Conservation (phyloP, 2,113 vertebrate species). For the Pampusana beccarii region DNA sequence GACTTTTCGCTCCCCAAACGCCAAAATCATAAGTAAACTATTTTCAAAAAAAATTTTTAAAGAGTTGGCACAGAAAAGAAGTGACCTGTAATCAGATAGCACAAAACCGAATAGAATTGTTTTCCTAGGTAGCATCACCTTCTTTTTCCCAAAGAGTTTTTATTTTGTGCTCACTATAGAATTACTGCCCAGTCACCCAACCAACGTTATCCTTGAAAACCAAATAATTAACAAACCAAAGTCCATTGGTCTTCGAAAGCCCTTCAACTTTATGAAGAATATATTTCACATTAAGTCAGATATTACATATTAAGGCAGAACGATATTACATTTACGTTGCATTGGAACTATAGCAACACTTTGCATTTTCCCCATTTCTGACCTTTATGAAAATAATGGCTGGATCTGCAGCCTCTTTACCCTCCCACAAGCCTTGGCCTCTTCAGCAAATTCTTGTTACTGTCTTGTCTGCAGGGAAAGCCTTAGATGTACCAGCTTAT, state of each 20-base stretch:
- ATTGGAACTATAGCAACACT: background rate
- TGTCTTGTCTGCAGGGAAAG: background rate
- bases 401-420: background rate
- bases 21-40: background rate
- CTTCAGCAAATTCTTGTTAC: background rate
- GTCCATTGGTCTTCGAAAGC: background rate
- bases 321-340: rapidly evolving
- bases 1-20: background rate
- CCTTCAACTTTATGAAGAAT: background rate
- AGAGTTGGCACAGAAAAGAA: background rate
- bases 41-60: background rate
- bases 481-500: constrained; percentile 29
- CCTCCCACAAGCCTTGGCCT: background rate
- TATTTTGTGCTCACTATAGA: background rate
- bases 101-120: background rate
- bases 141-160: background rate
- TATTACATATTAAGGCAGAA: too few species aligned
- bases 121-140: background rate
- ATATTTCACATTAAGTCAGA: background rate
- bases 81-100: background rate
- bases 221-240: background rate
- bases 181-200: background rate
- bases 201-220: background rate
- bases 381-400: background rate
- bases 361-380: background rate